Conservation (phyloP, 2,113 vertebrate genomes). For the Garra rufa region DNA sequence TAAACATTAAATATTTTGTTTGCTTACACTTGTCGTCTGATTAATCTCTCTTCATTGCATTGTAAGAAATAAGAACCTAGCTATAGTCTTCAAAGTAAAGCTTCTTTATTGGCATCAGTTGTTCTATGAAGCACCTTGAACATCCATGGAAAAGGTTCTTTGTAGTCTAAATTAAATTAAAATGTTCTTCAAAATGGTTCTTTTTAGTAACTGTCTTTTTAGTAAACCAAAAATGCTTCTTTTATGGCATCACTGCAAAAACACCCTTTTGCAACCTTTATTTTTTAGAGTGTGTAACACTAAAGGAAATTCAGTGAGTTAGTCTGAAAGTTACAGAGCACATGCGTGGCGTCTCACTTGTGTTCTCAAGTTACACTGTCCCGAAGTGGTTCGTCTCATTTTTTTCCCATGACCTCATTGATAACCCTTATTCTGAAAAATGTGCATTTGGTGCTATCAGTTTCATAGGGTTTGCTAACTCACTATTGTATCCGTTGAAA, state of each 20-base stretch:
- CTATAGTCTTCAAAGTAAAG: no score
- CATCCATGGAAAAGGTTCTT: no score
- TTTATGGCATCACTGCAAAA: no score
- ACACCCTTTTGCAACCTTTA: no score
- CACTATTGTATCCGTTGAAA: background rate
- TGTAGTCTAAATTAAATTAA: no score
- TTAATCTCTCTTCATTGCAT: background rate
- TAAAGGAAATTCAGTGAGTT: background rate
- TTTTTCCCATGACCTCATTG: conserved; percentile 18
- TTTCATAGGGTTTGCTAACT: background rate
- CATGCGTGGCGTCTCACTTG: background rate
- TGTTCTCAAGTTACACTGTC: conserved; percentile 9
- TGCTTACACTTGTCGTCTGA: conserved; percentile 25
- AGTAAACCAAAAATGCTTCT: no score
- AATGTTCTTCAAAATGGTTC: no score
- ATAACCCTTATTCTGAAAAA: background rate
- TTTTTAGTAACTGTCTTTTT: no score
- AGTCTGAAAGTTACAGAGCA: background rate
- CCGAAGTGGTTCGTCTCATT: background rate
- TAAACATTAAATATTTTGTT: conserved; percentile 61
- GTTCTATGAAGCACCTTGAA: no score
- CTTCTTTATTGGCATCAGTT: no score
- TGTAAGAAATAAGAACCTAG: no score
- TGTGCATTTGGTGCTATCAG: background rate
- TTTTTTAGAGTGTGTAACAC: no score